Conservation (phyloP, 2,888 invertebrate genomes). For the Scaptomyza flava region DNA sequence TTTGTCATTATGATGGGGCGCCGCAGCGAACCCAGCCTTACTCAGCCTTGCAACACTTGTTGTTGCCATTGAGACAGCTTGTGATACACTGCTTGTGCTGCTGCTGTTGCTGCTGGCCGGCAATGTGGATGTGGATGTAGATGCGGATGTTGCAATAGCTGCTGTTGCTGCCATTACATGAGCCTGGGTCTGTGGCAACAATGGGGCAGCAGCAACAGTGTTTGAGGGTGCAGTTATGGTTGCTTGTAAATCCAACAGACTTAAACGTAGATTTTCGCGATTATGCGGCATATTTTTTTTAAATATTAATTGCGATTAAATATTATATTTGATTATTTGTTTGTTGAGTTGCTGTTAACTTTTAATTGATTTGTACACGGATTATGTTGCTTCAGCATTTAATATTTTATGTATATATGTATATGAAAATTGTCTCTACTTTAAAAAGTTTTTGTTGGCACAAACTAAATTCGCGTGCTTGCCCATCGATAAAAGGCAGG, state of each 20-base stretch:
- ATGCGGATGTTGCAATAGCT: constrained; percentile 51
- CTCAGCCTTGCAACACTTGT: constrained; percentile 75
- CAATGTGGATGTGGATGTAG: constrained; percentile 17
- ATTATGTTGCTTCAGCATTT: constrained; percentile 18
- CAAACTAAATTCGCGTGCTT: constrained; percentile 27
- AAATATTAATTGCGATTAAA: constrained; percentile 16
- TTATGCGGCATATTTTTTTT: constrained; percentile 77
- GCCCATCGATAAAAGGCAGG: constrained; percentile 31
- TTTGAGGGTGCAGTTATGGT: constrained; percentile 74
- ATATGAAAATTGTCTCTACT: background rate
- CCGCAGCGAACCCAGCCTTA: constrained; percentile 66
- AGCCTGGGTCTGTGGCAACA: constrained; percentile 56
- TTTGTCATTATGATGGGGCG: constrained; percentile 81
- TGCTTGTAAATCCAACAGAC: constrained; percentile 82
- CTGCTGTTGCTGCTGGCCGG: constrained; percentile 50
- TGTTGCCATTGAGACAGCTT: constrained; percentile 78
- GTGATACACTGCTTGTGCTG: constrained; percentile 76
- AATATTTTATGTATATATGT: background rate
- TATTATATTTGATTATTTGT: constrained; percentile 6
- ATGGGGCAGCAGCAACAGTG: constrained; percentile 61
- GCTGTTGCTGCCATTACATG: constrained; percentile 28
- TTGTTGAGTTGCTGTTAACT: constrained; percentile 2
- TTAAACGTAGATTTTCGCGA: constrained; percentile 83
- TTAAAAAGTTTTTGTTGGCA: constrained; percentile 1
- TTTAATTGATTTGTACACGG: constrained; percentile 18